phyloP scores from a whole-genome alignment of 2,113 vertebrate species.

The Ictidomys tridecemlineatus region DNA sequence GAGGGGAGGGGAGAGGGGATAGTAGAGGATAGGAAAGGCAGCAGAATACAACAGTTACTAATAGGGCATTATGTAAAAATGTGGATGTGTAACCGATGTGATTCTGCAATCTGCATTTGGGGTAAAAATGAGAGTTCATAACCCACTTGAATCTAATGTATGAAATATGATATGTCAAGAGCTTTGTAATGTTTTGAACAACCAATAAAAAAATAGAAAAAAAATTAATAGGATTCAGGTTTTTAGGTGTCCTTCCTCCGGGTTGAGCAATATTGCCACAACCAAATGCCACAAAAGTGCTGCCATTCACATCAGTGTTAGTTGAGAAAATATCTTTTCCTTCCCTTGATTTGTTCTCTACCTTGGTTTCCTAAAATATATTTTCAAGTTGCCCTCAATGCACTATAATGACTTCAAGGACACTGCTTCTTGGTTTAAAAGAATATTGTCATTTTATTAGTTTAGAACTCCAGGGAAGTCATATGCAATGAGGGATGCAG shows the following conservation, averaged over 20 bases:
- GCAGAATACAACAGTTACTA: no score
- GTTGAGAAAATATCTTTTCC: not conserved
- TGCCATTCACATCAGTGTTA: not conserved
- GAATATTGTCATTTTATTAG: slow-evolving; percentile 60
- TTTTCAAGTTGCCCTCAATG: not conserved
- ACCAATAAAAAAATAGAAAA: no score
- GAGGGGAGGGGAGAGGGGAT: no score
- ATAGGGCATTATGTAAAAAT: no score
- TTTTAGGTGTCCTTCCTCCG: not conserved
- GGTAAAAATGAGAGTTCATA: no score
- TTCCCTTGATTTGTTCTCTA: not conserved
- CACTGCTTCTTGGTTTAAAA: slow-evolving; percentile 38
- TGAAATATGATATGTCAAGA: no score
- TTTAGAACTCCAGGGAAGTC: slow-evolving; percentile 34
- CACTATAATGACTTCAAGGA: slow-evolving; percentile 3
- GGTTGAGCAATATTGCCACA: not conserved
- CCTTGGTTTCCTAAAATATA: not conserved
- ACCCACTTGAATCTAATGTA: no score
- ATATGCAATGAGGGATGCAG: not conserved
- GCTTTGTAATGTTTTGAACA: no score
- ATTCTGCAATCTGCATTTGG: no score
- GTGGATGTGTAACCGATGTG: no score
- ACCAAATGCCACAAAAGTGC: not conserved
- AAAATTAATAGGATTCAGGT: not conserved
- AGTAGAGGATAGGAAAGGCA: no score